A percentile compares a stretch with the other conserved stretches of the same genome.
Evolutionary conservation across 2,113 vertebrate genomes (phyloP).

Genomic region (Phylloscopus whistleri): DNA sequence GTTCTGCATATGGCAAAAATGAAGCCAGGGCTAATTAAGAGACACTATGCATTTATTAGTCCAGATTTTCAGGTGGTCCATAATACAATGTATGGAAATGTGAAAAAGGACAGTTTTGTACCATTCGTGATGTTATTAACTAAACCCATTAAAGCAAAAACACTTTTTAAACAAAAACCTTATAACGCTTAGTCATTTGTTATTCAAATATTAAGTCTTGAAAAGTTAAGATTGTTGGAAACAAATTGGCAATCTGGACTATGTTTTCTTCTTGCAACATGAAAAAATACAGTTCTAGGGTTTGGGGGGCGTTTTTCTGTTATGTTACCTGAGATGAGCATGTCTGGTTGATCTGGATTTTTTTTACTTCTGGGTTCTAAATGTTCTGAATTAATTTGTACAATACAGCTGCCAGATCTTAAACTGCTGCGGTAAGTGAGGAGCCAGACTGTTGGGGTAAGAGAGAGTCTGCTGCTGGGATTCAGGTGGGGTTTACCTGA

Average conservation of each 20-base stretch:
- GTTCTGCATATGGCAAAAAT: conserved; percentile 62
- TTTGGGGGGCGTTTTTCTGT: background rate
- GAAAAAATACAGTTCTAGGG: background rate
- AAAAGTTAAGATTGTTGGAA: background rate
- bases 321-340: background rate
- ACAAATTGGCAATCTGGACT: background rate
- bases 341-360: background rate
- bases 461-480: background rate
- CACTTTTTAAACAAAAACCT: conserved; percentile 76
- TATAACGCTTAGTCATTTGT: conserved; percentile 65
- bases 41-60: conserved; percentile 73
- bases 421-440: background rate
- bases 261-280: background rate
- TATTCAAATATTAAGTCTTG: background rate
- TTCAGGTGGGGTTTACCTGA: background rate
- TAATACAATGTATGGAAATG: conserved; percentile 77
- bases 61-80: conserved; percentile 74
- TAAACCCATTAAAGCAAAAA: conserved; percentile 80
- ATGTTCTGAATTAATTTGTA: background rate
- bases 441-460: background rate
- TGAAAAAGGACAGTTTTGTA: conserved; percentile 81
- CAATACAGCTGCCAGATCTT: background rate
- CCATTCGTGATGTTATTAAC: conserved; percentile 79
- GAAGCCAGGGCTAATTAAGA: conserved; percentile 68
- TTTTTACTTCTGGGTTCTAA: background rate